These are phyloP conservation scores for Anableps anableps DNA, from an alignment of 2,797 vertebrate genomes.

Conservation along the genomic window DNA sequence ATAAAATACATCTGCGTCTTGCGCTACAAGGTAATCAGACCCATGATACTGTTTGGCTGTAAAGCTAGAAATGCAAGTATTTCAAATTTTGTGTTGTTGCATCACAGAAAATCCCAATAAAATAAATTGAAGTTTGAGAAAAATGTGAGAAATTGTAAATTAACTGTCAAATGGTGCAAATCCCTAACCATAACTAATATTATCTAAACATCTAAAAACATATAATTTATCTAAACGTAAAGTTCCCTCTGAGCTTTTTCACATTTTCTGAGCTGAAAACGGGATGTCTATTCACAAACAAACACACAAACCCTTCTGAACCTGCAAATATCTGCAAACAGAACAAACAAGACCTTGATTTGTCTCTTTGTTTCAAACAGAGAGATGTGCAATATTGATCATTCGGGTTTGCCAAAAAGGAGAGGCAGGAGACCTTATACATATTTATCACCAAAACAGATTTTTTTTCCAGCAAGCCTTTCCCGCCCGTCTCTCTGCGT, in stretches of 20 bases:
- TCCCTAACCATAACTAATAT: too few species aligned
- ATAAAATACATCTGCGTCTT: too few species aligned
- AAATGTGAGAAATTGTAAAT: not conserved
- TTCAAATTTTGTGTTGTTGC: not conserved
- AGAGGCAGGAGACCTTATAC: constrained; percentile 64
- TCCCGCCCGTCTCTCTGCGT: constrained; percentile 44
- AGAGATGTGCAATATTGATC: constrained; percentile 69
- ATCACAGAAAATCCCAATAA: not conserved
- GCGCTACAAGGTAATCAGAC: too few species aligned
- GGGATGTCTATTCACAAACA: constrained; percentile 6
- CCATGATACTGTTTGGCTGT: too few species aligned
- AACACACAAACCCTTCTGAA: constrained; percentile 26
- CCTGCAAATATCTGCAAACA: constrained; percentile 59
- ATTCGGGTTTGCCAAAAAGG: constrained; percentile 67
- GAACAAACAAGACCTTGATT: constrained; percentile 71
- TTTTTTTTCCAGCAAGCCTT: constrained; percentile 29
- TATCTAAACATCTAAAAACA: not conserved
- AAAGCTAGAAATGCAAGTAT: too few species aligned
- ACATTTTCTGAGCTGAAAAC: constrained; percentile 8
- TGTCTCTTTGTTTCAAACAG: constrained; percentile 65
- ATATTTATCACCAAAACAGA: constrained; percentile 67
- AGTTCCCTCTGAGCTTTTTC: not conserved
- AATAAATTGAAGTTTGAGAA: not conserved
- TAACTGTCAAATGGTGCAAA: not conserved
- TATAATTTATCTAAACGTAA: not conserved